phyloP scores from a whole-genome alignment of 2,797 vertebrate species.

The Nannoperca australis region DNA sequence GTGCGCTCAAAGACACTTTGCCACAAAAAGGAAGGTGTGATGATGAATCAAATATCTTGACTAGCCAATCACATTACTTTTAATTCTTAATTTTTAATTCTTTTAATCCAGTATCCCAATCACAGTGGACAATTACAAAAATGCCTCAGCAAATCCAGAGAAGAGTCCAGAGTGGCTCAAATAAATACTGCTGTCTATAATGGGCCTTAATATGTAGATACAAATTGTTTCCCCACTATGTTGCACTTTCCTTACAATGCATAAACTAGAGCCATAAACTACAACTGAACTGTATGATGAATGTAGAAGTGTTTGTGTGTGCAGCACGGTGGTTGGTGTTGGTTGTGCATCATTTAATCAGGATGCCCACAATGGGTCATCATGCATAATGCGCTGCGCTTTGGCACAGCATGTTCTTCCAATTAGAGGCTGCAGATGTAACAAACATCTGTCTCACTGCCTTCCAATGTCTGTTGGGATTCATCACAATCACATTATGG shows the following conservation, averaged over 20 bases:
- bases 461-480: constrained; percentile 22
- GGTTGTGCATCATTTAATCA: constrained; percentile 55
- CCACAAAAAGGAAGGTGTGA: neutral
- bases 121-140: neutral
- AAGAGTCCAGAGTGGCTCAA: neutral
- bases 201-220: constrained; percentile 10
- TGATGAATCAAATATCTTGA: neutral
- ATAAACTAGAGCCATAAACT: constrained; percentile 6
- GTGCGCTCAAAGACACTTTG: neutral
- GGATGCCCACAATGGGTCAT: constrained; percentile 43
- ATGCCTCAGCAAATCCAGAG: neutral
- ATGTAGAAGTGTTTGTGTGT: constrained; percentile 20
- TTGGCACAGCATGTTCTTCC: constrained; percentile 34
- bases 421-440: constrained; percentile 58
- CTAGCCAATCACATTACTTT: neutral
- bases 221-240: neutral
- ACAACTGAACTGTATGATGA: constrained; percentile 8
- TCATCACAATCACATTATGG: constrained; percentile 34
- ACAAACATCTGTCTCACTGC: constrained; percentile 49
- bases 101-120: neutral
- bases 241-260: neutral
- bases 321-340: neutral
- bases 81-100: neutral
- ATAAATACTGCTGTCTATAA: neutral
- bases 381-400: constrained; percentile 23